A percentile compares a stretch with the other conserved stretches of the same genome.
phyloP scores from a whole-genome alignment of 2,888 invertebrate genomes.

The Carpatolechia fugitivella region DNA sequence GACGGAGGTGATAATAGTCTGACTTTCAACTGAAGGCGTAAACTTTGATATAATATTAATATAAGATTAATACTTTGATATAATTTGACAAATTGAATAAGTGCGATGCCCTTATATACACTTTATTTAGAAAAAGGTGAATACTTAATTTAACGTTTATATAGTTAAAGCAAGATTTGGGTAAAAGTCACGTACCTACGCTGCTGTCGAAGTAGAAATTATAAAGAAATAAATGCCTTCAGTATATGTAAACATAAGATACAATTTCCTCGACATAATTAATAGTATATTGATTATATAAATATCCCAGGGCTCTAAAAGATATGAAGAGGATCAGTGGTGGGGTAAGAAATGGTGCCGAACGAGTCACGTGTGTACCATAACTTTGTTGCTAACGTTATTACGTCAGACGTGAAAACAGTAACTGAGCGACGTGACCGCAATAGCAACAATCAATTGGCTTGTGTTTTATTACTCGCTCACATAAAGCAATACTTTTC shows the following conservation, averaged over 20 bases:
- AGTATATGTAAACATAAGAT: neutral
- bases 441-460: slow-evolving; percentile 76
- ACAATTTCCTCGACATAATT: slow-evolving; percentile 6
- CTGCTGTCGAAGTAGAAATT: too few relatives aligned
- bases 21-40: too few relatives aligned
- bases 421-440: slow-evolving; percentile 76
- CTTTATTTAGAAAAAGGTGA: too few relatives aligned
- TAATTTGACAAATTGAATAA: too few relatives aligned
- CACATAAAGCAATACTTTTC: slow-evolving; percentile 35
- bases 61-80: too few relatives aligned
- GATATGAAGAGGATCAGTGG: slow-evolving; percentile 36
- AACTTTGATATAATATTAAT: too few relatives aligned
- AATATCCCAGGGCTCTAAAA: slow-evolving; percentile 26
- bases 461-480: slow-evolving; percentile 64
- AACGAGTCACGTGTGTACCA: slow-evolving; percentile 68
- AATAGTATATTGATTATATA: slow-evolving; percentile 19
- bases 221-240: neutral
- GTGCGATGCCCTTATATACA: too few relatives aligned
- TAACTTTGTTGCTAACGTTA: slow-evolving; percentile 75
- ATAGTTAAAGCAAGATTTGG: too few relatives aligned
- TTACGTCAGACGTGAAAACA: slow-evolving; percentile 77
- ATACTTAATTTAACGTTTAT: too few relatives aligned
- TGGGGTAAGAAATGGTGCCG: slow-evolving; percentile 42
- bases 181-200: too few relatives aligned
- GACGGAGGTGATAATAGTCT: too few relatives aligned